These are phyloP conservation scores for Astatoreochromis straeleni DNA, from an alignment of 2,113 vertebrate genomes.

Conservation along the genomic window DNA sequence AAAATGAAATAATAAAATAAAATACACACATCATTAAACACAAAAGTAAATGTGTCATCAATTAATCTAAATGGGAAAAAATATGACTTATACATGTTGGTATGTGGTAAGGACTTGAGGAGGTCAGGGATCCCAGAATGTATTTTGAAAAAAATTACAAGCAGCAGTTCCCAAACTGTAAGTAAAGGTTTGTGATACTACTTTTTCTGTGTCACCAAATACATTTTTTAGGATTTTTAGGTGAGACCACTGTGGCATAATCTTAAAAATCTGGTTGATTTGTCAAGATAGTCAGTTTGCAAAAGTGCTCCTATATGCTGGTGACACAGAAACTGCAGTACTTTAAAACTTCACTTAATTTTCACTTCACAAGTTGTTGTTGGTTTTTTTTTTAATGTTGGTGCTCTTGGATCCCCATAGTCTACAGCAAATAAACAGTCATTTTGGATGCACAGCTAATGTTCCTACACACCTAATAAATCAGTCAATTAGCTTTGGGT, in stretches of 20 bases:
- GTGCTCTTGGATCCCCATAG: neutral
- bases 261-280: neutral
- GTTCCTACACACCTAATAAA: neutral
- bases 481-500: neutral
- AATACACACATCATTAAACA: neutral
- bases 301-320: neutral
- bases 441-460: neutral
- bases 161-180: neutral
- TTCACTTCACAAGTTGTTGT: neutral
- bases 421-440: neutral
- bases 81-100: neutral
- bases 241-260: neutral
- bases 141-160: neutral
- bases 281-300: neutral
- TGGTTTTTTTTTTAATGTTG: neutral
- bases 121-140: neutral
- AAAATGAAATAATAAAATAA: neutral
- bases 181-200: neutral
- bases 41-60: neutral
- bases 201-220: neutral
- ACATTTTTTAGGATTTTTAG: neutral
- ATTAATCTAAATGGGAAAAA: neutral
- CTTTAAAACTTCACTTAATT: neutral
- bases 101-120: neutral
- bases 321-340: neutral